phyloP scores from a whole-genome alignment of 2,888 invertebrate species.

The Pachydiplax longipennis region DNA sequence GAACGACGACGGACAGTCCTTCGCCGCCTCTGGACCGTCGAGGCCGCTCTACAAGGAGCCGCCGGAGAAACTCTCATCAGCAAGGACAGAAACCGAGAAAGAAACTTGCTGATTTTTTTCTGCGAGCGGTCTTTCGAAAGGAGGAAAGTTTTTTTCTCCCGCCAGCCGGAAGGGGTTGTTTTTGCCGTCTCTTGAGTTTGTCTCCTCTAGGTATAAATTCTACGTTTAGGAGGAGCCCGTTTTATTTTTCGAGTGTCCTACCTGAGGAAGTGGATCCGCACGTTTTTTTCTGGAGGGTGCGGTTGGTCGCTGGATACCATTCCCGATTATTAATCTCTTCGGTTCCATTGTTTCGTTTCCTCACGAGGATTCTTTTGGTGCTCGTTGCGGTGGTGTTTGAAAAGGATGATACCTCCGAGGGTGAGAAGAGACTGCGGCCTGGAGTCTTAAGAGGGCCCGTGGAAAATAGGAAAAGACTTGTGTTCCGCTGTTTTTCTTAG shows the following conservation, averaged over 20 bases:
- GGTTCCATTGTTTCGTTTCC: neutral
- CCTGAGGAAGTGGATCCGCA: neutral
- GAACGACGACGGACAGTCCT: conserved; percentile 12
- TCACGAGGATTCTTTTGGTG: neutral
- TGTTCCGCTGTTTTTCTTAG: neutral
- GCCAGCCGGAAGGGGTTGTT: neutral
- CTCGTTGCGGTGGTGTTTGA: neutral
- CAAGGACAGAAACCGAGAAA: neutral
- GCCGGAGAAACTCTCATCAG: neutral
- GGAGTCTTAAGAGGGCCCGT: neutral
- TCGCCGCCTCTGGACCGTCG: conserved; percentile 40
- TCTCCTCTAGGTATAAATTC: neutral
- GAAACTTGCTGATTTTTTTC: neutral
- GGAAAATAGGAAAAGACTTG: neutral
- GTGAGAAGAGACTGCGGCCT: neutral
- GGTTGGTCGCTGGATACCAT: neutral
- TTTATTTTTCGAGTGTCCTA: neutral
- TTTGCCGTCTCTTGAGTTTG: neutral
- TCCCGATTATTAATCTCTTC: neutral
- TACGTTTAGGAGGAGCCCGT: neutral
- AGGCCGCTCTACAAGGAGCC: conserved; percentile 2
- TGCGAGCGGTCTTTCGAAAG: neutral
- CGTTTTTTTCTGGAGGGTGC: neutral
- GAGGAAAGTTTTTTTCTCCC: neutral
- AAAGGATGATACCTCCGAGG: neutral